Evolutionary conservation across 2,888 invertebrate genomes (phyloP).

Genomic region (Noctua pronuba): DNA sequence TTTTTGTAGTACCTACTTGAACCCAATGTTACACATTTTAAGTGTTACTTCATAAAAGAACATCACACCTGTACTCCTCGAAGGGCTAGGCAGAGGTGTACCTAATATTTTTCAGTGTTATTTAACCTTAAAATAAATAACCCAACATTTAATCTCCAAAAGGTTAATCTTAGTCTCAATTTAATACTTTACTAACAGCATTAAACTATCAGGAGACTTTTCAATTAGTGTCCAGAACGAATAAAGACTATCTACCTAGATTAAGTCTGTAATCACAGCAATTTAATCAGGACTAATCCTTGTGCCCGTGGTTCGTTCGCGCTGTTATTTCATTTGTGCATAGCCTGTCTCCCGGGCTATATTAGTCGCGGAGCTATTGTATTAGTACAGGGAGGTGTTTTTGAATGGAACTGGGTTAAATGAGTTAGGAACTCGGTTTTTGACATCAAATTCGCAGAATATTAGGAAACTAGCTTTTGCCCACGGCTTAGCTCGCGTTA

Average conservation of each 20-base stretch:
- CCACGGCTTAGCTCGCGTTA: no score
- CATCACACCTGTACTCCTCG: no score
- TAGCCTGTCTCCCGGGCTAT: conserved; percentile 52
- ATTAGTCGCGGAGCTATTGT: conserved; percentile 38
- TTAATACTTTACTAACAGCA: conserved; percentile 11
- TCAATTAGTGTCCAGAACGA: conserved; percentile 56
- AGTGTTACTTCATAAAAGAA: no score
- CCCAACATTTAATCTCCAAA: not conserved
- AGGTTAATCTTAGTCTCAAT: conserved; percentile 10
- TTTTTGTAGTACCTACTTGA: not conserved
- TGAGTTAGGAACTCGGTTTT: conserved; percentile 2
- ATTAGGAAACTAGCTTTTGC: no score
- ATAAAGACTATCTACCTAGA: conserved; percentile 49
- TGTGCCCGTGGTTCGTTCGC: conserved; percentile 34
- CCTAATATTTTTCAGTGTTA: not conserved
- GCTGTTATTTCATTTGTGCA: conserved; percentile 61
- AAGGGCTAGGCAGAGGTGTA: no score
- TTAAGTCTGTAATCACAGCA: conserved; percentile 56
- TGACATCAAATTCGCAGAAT: not conserved
- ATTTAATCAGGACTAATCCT: conserved; percentile 62
- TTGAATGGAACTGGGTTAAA: not conserved
- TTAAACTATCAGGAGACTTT: conserved; percentile 41
- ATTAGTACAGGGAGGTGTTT: conserved; percentile 9
- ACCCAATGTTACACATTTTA: not conserved
- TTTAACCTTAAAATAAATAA: not conserved